Percentiles rank a stretch among this genome's conserved stretches.
These are phyloP conservation scores for Meriones unguiculatus DNA, from an alignment of 2,113 vertebrate species.

Conservation along the genomic window DNA sequence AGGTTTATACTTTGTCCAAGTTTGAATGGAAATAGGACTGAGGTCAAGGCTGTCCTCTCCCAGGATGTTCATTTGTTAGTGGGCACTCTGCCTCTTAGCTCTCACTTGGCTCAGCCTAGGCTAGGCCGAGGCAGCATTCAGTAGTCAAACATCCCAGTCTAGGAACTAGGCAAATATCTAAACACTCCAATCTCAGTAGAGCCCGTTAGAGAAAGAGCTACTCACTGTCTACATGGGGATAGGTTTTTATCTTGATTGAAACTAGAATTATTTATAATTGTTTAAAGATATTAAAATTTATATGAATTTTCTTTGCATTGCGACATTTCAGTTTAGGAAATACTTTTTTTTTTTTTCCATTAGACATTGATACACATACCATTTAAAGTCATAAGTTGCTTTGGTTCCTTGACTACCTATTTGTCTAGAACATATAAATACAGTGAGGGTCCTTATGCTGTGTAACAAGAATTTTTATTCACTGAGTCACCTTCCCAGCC, in stretches of 20 bases:
- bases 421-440: not conserved
- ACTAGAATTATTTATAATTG: not conserved
- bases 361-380: not conserved
- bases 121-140: not conserved
- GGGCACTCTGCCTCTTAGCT: not conserved
- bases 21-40: not conserved
- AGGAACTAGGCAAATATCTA: not conserved
- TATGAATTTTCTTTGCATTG: not conserved
- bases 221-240: not conserved
- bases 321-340: conserved; percentile 10
- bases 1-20: not conserved
- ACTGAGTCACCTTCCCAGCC: not conserved
- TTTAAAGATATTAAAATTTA: not conserved
- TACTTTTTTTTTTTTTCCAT: not conserved
- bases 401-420: not conserved
- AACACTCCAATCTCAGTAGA: not conserved
- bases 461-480: not conserved
- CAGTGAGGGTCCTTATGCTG: not conserved
- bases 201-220: not conserved
- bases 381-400: conserved; percentile 7
- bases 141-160: not conserved
- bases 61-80: no score
- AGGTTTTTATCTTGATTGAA: not conserved
- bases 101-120: not conserved
- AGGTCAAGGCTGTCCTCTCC: not conserved